Evolutionary conservation across 2,113 vertebrate genomes (phyloP).

Genomic region (Chrysochloris asiatica): DNA sequence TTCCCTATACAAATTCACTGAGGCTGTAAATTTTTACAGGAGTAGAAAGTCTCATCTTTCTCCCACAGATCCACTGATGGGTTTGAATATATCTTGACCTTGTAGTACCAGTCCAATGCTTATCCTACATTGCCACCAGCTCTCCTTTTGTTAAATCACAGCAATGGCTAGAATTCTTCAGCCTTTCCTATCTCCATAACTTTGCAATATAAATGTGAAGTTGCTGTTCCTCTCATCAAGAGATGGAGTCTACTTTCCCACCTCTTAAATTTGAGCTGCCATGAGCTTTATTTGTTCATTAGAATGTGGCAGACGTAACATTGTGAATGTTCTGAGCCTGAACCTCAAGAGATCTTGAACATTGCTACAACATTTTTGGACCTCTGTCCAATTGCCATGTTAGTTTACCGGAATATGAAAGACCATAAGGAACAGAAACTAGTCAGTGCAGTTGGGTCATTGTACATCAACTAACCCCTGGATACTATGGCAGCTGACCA

Average conservation of each 20-base stretch:
- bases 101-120: no score
- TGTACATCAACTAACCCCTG: not conserved
- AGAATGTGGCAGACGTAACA: not conserved
- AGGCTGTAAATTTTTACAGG: no score
- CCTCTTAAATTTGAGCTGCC: not conserved
- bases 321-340: not conserved
- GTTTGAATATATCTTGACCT: no score
- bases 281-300: not conserved
- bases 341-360: not conserved
- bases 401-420: not conserved
- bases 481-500: not conserved
- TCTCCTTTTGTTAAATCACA: not conserved
- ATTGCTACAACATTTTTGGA: not conserved
- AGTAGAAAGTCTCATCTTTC: no score
- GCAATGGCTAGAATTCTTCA: not conserved
- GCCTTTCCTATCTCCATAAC: not conserved
- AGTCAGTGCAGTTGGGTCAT: not conserved
- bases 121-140: no score
- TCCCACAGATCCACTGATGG: no score
- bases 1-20: no score
- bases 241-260: not conserved
- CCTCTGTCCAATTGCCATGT: not conserved
- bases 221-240: not conserved
- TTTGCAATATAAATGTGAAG: not conserved
- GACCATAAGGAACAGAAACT: not conserved